Conservation (phyloP, 2,888 invertebrate species). For the Dichetophora obliterata region DNA sequence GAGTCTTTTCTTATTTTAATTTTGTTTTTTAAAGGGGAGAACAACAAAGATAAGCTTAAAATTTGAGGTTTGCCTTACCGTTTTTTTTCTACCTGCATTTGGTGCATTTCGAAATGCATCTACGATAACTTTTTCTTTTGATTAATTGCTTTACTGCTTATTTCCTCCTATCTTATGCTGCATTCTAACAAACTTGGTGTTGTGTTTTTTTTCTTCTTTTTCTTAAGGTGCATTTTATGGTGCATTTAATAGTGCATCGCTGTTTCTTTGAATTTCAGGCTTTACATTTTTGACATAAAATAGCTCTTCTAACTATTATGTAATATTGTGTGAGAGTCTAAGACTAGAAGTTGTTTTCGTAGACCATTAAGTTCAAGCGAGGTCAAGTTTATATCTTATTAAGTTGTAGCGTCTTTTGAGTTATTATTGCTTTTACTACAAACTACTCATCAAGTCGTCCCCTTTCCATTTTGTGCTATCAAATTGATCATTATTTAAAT, state of each 20-base stretch:
- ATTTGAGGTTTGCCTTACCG: neutral
- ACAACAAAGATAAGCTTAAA: too few relatives aligned
- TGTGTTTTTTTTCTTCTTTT: neutral
- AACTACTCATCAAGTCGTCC: neutral
- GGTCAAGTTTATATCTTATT: too few relatives aligned
- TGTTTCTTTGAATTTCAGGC: too few relatives aligned
- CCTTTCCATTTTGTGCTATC: neutral
- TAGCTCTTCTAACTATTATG: too few relatives aligned
- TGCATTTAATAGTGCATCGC: too few relatives aligned
- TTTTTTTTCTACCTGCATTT: neutral
- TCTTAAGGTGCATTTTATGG: slow-evolving; percentile 6
- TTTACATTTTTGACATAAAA: too few relatives aligned
- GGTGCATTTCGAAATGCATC: neutral
- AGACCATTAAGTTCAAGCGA: too few relatives aligned
- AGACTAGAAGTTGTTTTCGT: too few relatives aligned
- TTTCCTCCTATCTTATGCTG: neutral
- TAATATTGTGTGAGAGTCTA: too few relatives aligned
- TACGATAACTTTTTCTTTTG: neutral
- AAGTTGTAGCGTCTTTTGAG: too few relatives aligned
- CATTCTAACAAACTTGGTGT: neutral
- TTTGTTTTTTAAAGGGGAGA: neutral
- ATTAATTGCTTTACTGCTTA: neutral
- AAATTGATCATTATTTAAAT: slow-evolving; percentile 20
- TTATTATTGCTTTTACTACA: too few relatives aligned
- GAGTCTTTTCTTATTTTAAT: neutral